These are phyloP conservation scores for Xyrichtys novacula DNA, from an alignment of 2,797 vertebrate species.

Conservation along the genomic window DNA sequence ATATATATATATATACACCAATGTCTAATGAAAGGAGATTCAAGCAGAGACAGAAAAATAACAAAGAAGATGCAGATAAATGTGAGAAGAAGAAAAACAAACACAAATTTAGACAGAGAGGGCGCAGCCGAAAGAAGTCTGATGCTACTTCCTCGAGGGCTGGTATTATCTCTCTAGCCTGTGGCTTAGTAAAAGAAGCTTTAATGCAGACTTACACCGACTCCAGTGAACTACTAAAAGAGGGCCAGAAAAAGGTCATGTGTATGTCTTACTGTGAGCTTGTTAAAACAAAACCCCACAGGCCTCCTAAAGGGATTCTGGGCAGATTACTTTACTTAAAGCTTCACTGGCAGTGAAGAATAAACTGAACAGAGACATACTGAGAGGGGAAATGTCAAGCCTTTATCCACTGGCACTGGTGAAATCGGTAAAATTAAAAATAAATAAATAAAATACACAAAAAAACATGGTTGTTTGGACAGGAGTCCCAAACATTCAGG, in stretches of 20 bases:
- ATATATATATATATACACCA: too few relatives aligned
- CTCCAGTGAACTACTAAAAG: constrained; percentile 61
- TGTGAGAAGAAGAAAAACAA: constrained; percentile 1
- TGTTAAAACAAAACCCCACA: constrained; percentile 73
- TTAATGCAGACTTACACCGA: constrained; percentile 64
- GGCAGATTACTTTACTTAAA: constrained; percentile 59
- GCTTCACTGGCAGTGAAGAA: constrained; percentile 44
- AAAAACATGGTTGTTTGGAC: constrained; percentile 4
- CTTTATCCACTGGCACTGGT: constrained; percentile 5
- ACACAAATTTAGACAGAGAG: constrained; percentile 19
- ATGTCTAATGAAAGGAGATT: constrained; percentile 43
- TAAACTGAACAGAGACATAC: constrained; percentile 24
- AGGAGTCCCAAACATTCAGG: constrained; percentile 11
- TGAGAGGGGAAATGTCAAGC: neutral
- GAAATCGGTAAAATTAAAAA: constrained; percentile 15
- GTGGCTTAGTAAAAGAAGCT: constrained; percentile 72
- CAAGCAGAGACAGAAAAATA: constrained; percentile 29
- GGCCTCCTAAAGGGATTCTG: constrained; percentile 61
- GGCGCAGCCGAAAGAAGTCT: constrained; percentile 14
- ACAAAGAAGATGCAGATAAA: constrained; percentile 32
- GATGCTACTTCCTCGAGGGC: constrained; percentile 35
- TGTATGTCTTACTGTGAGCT: constrained; percentile 65
- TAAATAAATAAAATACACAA: too few relatives aligned
- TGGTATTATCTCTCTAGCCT: constrained; percentile 59
- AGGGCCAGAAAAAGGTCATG: constrained; percentile 68